These are phyloP conservation scores for Brevimyrus niger DNA, from an alignment of 2,113 vertebrate genomes.

Conservation along the genomic window DNA sequence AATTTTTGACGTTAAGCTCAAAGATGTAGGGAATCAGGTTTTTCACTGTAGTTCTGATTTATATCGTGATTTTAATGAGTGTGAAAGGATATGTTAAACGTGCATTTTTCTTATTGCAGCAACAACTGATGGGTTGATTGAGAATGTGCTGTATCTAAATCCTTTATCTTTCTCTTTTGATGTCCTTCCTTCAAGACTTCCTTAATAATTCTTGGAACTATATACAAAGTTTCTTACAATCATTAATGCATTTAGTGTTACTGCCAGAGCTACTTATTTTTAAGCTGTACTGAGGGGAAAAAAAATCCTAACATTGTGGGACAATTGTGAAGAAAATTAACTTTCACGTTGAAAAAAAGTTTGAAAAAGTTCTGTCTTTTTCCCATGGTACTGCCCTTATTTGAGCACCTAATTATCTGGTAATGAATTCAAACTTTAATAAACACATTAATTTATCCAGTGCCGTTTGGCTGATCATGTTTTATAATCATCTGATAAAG, in stretches of 20 bases:
- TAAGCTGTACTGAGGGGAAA: background rate
- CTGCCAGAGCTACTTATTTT: background rate
- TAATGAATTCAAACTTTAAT: background rate
- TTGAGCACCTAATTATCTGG: background rate
- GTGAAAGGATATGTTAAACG: background rate
- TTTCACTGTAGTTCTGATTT: slow-evolving; percentile 1
- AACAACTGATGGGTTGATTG: background rate
- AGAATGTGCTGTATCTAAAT: background rate
- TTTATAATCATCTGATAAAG: background rate
- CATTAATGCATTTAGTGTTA: background rate
- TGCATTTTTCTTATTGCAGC: background rate
- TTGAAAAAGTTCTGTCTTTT: background rate
- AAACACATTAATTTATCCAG: background rate
- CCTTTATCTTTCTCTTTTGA: background rate
- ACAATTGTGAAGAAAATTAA: background rate
- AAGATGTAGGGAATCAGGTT: background rate
- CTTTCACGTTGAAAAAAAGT: background rate
- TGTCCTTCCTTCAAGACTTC: background rate
- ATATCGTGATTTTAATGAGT: slow-evolving; percentile 4
- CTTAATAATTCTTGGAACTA: background rate
- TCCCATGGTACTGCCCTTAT: background rate
- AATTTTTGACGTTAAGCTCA: background rate
- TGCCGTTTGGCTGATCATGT: background rate
- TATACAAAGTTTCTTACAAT: background rate
- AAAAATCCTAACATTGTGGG: background rate